Conservation (phyloP, 2,113 vertebrate species). For the Corvus hawaiiensis region DNA sequence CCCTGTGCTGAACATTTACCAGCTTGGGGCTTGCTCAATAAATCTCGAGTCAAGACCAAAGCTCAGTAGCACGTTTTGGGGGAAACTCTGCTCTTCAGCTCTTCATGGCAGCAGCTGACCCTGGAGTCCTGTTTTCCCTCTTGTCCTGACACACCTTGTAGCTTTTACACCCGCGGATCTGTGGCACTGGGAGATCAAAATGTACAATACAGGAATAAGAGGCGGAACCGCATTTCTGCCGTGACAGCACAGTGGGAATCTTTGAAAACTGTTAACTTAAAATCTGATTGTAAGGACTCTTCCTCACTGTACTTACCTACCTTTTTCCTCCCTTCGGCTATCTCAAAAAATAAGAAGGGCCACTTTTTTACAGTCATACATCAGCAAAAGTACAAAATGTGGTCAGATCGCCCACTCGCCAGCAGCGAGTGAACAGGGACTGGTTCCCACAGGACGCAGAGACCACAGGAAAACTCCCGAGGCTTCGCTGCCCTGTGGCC, state of each 20-base stretch:
- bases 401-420: not conserved
- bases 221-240: not conserved
- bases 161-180: not conserved
- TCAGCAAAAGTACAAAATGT: not conserved
- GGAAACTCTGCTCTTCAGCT: not conserved
- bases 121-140: fast-evolving
- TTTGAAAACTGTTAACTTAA: not conserved
- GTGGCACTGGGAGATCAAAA: not conserved
- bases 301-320: fast-evolving
- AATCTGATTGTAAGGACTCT: not conserved
- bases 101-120: not conserved
- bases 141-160: not conserved
- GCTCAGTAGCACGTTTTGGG: not conserved
- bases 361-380: not conserved
- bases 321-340: fast-evolving
- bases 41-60: not conserved
- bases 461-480: not conserved
- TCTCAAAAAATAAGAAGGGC: not conserved
- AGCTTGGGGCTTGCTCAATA: not conserved
- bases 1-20: not conserved
- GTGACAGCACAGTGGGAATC: not conserved
- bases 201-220: fast-evolving
- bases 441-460: not conserved
- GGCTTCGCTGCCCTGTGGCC: not conserved
- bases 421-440: fast-evolving